A percentile compares a stretch with the other conserved stretches of the same genome.
Evolutionary conservation across 2,113 vertebrate genomes (phyloP).

Genomic region (Phrynosoma platyrhinos): DNA sequence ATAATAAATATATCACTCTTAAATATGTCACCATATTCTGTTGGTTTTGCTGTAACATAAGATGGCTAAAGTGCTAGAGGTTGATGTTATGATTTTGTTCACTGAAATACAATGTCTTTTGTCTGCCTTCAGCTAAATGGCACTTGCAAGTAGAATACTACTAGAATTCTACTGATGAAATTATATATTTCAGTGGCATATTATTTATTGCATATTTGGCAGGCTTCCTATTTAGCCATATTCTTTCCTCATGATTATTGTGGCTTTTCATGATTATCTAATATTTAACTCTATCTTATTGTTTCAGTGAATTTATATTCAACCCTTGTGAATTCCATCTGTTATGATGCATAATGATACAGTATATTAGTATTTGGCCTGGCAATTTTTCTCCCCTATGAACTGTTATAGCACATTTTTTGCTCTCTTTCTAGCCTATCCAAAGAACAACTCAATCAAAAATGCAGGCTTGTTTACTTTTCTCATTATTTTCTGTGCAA

Average conservation of each 20-base stretch:
- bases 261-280: conserved; percentile 5
- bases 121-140: background rate
- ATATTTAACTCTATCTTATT: background rate
- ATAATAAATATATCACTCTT: background rate
- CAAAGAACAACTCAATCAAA: background rate
- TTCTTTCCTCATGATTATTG: background rate
- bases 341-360: background rate
- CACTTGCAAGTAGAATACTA: background rate
- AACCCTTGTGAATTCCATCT: background rate
- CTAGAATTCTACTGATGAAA: conserved; percentile 1
- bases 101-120: background rate
- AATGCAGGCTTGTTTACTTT: background rate
- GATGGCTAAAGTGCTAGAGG: background rate
- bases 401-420: background rate
- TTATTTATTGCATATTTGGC: background rate
- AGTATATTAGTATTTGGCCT: background rate
- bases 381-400: background rate
- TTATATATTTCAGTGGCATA: background rate
- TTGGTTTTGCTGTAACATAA: background rate
- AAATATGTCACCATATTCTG: background rate
- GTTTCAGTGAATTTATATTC: background rate
- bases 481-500: background rate
- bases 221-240: background rate
- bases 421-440: background rate
- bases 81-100: background rate